A percentile compares a stretch with the other conserved stretches of the same genome.
phyloP scores from a whole-genome alignment of 2,888 invertebrate genomes.

The Acanthosepion lycidas region DNA sequence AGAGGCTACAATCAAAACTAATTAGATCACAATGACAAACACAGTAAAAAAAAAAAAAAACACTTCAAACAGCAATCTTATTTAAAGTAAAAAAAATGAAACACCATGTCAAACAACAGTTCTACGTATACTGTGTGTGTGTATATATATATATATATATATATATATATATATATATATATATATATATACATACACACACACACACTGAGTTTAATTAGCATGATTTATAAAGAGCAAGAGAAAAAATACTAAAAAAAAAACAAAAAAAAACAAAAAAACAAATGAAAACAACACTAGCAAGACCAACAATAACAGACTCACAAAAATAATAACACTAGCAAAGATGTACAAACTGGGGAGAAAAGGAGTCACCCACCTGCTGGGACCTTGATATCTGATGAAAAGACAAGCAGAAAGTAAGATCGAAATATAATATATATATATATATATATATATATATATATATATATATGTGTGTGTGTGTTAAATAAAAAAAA shows the following conservation, averaged over 20 bases:
- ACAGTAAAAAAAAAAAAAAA: too few relatives aligned
- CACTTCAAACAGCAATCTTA: too few relatives aligned
- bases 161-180: background rate
- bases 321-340: background rate
- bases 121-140: background rate
- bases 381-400: background rate
- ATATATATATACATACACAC: background rate
- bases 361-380: background rate
- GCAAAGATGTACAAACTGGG: slow-evolving; percentile 24
- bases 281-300: background rate
- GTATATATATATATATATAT: background rate
- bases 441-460: background rate
- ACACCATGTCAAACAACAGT: too few relatives aligned
- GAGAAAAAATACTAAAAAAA: background rate
- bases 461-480: too few relatives aligned
- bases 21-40: too few relatives aligned
- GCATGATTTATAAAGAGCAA: background rate
- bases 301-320: background rate
- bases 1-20: too few relatives aligned
- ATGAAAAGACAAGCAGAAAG: background rate
- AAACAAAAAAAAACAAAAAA: background rate
- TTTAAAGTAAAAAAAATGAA: too few relatives aligned
- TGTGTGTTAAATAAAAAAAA: background rate
- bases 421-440: background rate
- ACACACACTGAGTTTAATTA: background rate